Evolutionary conservation across 2,113 vertebrate species (phyloP), one percentile per base, ranked within the genome.

Genomic region (Oncorhynchus nerka): DNA sequence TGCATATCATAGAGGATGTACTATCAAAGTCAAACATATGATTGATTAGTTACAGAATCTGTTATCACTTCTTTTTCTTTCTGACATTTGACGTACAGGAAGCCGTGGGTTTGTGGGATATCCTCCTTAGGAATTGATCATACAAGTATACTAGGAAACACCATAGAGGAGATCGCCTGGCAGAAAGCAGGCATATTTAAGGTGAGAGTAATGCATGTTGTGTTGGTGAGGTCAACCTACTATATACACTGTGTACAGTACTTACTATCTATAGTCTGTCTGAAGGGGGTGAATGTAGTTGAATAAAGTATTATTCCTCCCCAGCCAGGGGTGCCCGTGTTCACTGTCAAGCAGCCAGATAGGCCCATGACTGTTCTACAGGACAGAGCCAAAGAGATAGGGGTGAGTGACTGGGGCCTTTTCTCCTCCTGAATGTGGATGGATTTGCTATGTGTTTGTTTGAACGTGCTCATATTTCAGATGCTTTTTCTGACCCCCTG

Each of bases 161-260:
- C 94, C 0, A 77, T 97, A 64, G 95, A 97, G 81, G 94, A 97
- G 84, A 97, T 97, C 0, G 96, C 96, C 0, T 97, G 96, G 96
- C 96, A 97, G 91, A 97, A 97, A 77, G 95, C 93, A 1, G 96
- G 96, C 30, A 97, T 97, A 84, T 96, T 97, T 84, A 97, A 97
- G 95, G 96, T 96, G 86, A 66, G 68, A 16, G 5, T 55, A 55
- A 55, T 19, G 16, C 12, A 55, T 55, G 16, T 55, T 55, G 51
- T 55, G 16, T 16, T 55, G 16, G 1, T 55, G 16, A 55, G 16
- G 1, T 55, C 51, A 30, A 19, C 66, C 19, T 68, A 16, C 39
- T 45, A 45, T 45, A 11, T 45, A 3, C 39, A 45, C 39, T 68
- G 3, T 32, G 16, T 68, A 12, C 30, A 4, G 7, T 34, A 19